These are phyloP conservation scores for Tadarida brasiliensis DNA, from an alignment of 2,797 vertebrate species.

Conservation along the genomic window DNA sequence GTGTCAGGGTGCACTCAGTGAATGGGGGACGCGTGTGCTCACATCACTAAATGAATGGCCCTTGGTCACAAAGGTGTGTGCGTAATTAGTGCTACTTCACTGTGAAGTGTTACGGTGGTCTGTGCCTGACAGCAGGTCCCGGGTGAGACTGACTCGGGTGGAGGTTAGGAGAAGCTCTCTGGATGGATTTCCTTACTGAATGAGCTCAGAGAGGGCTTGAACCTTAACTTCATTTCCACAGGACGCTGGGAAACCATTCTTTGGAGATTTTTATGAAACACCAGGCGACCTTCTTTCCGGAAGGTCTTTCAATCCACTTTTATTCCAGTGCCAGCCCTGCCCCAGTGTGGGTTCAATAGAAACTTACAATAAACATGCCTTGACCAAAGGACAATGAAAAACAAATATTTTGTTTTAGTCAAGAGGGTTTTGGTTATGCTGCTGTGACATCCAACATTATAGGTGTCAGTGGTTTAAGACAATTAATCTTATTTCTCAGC, in stretches of 20 bases:
- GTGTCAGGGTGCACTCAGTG: constrained; percentile 55
- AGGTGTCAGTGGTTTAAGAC: not conserved
- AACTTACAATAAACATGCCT: not conserved
- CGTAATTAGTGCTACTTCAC: not conserved
- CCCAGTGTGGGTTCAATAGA: not conserved
- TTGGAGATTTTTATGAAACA: not conserved
- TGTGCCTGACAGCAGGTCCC: not conserved
- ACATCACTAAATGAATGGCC: constrained; percentile 26
- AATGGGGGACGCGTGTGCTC: constrained; percentile 25
- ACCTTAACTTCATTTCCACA: not conserved
- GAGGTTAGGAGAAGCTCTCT: not conserved
- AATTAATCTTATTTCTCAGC: not conserved
- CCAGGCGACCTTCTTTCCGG: not conserved
- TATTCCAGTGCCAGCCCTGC: not conserved
- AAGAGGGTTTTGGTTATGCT: too few relatives aligned
- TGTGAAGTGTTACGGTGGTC: not conserved
- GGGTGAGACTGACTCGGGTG: accelerated
- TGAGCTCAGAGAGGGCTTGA: not conserved
- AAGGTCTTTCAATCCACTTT: not conserved
- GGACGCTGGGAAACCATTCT: too few relatives aligned
- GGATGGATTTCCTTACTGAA: not conserved
- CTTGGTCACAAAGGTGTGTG: not conserved
- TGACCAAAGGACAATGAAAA: not conserved
- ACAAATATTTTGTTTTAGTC: not conserved
- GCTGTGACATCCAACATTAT: not conserved